Percentiles rank a stretch among this genome's conserved stretches.
Evolutionary conservation across 2,888 invertebrate genomes (phyloP).

Genomic region (Drosophila lacicola): DNA sequence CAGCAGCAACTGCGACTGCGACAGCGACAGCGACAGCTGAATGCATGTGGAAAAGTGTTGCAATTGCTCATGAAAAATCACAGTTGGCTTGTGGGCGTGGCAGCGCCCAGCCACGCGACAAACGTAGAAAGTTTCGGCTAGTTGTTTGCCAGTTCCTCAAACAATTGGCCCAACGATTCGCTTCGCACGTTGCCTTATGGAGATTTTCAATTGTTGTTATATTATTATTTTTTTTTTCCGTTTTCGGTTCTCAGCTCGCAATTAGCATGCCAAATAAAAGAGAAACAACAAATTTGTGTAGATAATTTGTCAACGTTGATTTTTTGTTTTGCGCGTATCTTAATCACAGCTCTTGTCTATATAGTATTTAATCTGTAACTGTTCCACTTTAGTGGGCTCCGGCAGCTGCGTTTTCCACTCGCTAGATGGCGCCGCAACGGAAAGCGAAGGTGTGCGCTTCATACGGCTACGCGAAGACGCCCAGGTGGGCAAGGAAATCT

Average conservation of each 20-base stretch:
- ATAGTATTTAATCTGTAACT: slow-evolving; percentile 15
- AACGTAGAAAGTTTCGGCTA: slow-evolving; percentile 74
- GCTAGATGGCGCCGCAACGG: slow-evolving; percentile 84
- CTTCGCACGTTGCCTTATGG: slow-evolving; percentile 61
- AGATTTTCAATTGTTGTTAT: slow-evolving; percentile 66
- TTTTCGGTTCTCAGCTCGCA: slow-evolving; percentile 74
- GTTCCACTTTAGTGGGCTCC: slow-evolving; percentile 83
- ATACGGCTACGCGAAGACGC: slow-evolving; percentile 94
- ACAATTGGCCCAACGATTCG: slow-evolving; percentile 60
- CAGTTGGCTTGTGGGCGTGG: slow-evolving; percentile 37
- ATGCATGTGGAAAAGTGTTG: slow-evolving; percentile 56
- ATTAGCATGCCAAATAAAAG: slow-evolving; percentile 72
- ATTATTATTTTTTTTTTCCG: slow-evolving; percentile 33
- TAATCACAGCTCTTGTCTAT: slow-evolving; percentile 6
- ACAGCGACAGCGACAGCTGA: slow-evolving; percentile 45
- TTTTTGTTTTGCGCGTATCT: slow-evolving; percentile 21
- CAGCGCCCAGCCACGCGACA: slow-evolving; percentile 72
- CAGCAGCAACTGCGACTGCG: slow-evolving; percentile 29
- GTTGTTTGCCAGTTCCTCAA: slow-evolving; percentile 39
- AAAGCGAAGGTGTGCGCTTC: slow-evolving; percentile 91
- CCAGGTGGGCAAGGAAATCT: slow-evolving; percentile 91
- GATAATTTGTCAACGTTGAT: slow-evolving; percentile 70
- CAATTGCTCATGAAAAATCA: slow-evolving; percentile 65
- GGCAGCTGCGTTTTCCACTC: slow-evolving; percentile 94
- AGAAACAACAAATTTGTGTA: slow-evolving; percentile 29